Evolutionary conservation across 2,113 vertebrate genomes (phyloP).

Genomic region (Atlantisia rogersi): DNA sequence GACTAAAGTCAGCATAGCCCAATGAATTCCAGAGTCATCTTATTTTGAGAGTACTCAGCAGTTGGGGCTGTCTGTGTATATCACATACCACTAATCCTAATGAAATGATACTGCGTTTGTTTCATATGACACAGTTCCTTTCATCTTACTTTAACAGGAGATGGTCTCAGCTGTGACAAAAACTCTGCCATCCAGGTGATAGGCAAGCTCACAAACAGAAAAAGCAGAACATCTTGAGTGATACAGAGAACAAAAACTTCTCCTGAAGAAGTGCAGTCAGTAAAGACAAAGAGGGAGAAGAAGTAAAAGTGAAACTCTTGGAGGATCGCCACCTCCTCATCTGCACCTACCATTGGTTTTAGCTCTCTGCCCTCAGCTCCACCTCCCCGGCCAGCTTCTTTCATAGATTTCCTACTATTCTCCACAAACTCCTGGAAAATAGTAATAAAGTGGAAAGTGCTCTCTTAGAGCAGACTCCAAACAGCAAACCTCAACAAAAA

Average conservation of each 20-base stretch:
- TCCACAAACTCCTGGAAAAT: constrained; percentile 94
- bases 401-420: constrained; percentile 90
- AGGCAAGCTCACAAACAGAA: constrained; percentile 92
- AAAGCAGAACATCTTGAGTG: constrained; percentile 92
- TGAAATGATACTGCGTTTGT: neutral
- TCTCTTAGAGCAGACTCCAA: neutral
- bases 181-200: constrained; percentile 91
- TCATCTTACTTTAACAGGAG: constrained; percentile 84
- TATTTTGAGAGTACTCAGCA: constrained; percentile 13
- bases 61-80: neutral
- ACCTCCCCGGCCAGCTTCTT: constrained; percentile 84
- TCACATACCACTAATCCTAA: constrained; percentile 22
- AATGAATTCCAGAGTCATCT: neutral
- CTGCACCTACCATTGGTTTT: constrained; percentile 97
- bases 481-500: neutral
- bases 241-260: constrained; percentile 86
- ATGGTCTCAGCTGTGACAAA: constrained; percentile 85
- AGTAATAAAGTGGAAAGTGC: neutral
- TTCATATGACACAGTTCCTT: constrained; percentile 63
- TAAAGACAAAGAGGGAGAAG: constrained; percentile 89
- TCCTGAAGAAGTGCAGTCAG: constrained; percentile 91
- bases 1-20: neutral
- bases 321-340: constrained; percentile 83
- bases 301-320: constrained; percentile 95
- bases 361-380: constrained; percentile 88